Evolutionary conservation across 2,113 vertebrate genomes (phyloP), one percentile per base, ranked within the genome.

Genomic region (Anser cygnoides): DNA sequence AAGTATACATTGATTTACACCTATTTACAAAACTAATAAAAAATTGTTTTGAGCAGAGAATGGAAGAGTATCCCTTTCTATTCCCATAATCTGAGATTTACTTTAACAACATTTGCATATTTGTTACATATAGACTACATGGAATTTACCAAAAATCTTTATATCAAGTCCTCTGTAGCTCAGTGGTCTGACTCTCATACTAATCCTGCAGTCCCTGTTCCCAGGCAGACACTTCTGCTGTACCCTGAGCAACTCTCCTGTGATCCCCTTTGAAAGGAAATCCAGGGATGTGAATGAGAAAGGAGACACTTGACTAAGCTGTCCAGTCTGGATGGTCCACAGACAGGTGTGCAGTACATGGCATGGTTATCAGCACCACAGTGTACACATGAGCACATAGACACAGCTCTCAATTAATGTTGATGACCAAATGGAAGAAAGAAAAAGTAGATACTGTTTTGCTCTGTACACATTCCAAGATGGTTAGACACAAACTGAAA

Each of bases 401-500:
- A 37, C 6, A 35, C 13, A 41, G 10, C 8, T 18, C 35, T 61
- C 43, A 59, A 61, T 5, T 15, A 4, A 54, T 17, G 8, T 3
- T 58, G 50, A 19, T 4, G 2, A 65, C 7, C 10, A 79, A 35
- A 65, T 18, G 2, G 55, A 31, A 20, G 23, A 77, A 91, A 74
- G 8, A 70, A 66, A 67, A 75, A 87, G 37, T 14, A 29, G 46
- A n/a, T 31, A 49, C 16, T 15, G 11, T 61, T 28, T 31, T 65
- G 28, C 2, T 0, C 13, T 1, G 0, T 4, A 20, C 26, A 59
- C 2, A 6, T 77, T 80, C 31, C 3, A 6, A 81, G 3, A 7
- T 54, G 23, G 4, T 43, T 52, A 83, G 66, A 61, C 6, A 29
- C 43, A 46, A 80, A 87, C 7, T 28, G 20, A 89, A 83, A 70